Evolutionary conservation across 1,140 invertebrate species (phyloP), one percentile per base, ranked within the genome.

Genomic region (Magallana ariakensis): DNA sequence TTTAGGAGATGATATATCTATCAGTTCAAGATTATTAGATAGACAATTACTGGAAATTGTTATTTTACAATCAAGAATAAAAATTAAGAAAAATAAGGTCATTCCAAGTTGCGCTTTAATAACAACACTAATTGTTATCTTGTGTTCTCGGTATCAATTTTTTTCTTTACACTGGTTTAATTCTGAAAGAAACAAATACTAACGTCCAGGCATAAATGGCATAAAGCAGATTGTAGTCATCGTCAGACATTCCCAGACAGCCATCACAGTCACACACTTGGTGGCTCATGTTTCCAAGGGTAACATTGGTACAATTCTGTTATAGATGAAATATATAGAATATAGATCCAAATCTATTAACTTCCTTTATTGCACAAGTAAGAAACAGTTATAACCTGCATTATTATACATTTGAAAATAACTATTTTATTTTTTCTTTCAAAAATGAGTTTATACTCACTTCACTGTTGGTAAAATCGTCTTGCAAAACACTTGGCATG

Each of bases 121-220:
- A 46, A 46, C 33, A 46, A 46, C 33, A 46, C 5, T 46, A 46
- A 46, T 46, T 46, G 33, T 46, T 46, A 46, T 46, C 33, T 46
- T 46, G 33, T 5, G 33, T 46, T 5, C 33, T 46, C 5, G 5
- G 2, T 46, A 46, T 46, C 33, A 46, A 4, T 4, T 46, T 46
- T 46, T 5, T 46, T 46, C 33, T 46, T 46, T 46, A 46, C 2
- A 46, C 33, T 46, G 0, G 33, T 46, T 46, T 2, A 46, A 46
- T 46, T 2, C 33, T 46, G 33, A 46, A 46, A 80, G 16, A 86
- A 33, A 13, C n/a, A 83, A 46, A 54, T 4, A 95, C 94, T 93
- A 93, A 95, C 95, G 94, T 95, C 95, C 95, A 95, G 54, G 95
- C 94, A 91, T 95, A 95, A 46, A 95, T 94, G 22, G 94, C 94